phyloP scores from a whole-genome alignment of 30 jellyfish, hydroid and myxozoan genomes.

The Sanderia malayensis region DNA sequence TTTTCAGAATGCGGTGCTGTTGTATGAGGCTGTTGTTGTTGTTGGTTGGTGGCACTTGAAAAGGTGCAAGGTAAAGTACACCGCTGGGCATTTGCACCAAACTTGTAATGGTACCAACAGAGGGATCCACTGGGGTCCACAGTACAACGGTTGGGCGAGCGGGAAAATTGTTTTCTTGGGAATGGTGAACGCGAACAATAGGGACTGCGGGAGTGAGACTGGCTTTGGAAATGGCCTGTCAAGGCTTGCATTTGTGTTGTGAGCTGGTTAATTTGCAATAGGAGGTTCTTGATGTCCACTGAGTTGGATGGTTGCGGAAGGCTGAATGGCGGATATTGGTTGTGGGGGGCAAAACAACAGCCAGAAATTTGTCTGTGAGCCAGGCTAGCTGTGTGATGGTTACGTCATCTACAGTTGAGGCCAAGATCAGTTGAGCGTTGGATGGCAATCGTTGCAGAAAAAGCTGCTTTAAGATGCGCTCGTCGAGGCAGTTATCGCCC shows the following conservation, averaged over 20 bases:
- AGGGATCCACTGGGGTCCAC: not conserved
- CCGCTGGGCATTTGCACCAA: slow-evolving; percentile 6
- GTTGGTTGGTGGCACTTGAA: not conserved
- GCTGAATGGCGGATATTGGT: not conserved
- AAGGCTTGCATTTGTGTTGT: not conserved
- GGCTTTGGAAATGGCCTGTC: not conserved
- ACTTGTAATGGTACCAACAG: slow-evolving; percentile 27
- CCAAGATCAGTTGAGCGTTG: slow-evolving; percentile 23
- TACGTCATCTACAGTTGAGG: slow-evolving; percentile 22
- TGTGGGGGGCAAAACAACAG: slow-evolving; percentile 16
- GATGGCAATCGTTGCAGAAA: slow-evolving; percentile 35
- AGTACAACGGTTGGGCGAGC: not conserved
- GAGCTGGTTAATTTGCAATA: not conserved
- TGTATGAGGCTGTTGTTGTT: no score
- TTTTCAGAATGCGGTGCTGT: slow-evolving; percentile 22
- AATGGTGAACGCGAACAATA: slow-evolving; percentile 11
- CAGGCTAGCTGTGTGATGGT: slow-evolving; percentile 14
- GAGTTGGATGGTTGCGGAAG: slow-evolving; percentile 14
- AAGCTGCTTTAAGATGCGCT: slow-evolving; percentile 14
- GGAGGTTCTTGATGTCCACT: slow-evolving; percentile 8
- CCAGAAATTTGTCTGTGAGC: slow-evolving; percentile 27
- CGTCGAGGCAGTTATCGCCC: slow-evolving; percentile 18
- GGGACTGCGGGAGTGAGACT: not conserved
- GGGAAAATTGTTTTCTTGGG: not conserved
- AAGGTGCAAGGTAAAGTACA: slow-evolving; percentile 31